Evolutionary conservation across 2,113 vertebrate species (phyloP).

Genomic region (Anas platyrhynchos): DNA sequence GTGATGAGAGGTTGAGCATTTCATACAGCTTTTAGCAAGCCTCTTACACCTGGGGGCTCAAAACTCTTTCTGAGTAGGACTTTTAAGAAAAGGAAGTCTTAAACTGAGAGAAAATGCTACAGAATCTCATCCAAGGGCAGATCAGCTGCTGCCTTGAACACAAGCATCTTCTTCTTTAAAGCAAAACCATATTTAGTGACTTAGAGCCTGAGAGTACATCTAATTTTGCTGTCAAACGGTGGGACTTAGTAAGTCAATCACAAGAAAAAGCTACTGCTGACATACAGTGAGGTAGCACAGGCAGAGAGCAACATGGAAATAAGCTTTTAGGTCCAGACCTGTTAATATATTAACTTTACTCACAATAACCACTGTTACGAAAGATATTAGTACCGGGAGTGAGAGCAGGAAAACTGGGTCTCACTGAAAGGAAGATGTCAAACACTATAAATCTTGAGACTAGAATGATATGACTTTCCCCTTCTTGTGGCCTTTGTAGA

Average conservation of each 20-base stretch:
- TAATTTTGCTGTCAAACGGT: background rate
- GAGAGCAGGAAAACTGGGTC: background rate
- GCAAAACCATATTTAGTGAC: background rate
- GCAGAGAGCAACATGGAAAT: rapidly evolving
- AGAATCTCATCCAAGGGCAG: background rate
- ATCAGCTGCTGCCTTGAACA: background rate
- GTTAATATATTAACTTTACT: background rate
- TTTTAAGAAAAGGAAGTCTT: background rate
- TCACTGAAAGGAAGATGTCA: background rate
- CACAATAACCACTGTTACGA: background rate
- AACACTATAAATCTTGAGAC: background rate
- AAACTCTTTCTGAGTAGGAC: background rate
- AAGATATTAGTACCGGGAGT: background rate
- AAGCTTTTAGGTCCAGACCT: background rate
- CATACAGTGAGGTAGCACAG: background rate
- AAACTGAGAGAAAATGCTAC: background rate
- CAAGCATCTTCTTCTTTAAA: background rate
- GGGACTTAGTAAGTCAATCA: background rate
- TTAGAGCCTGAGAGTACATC: background rate
- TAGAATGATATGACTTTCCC: background rate
- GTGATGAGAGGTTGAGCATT: rapidly evolving
- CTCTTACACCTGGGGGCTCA: background rate
- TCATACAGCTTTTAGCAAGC: background rate
- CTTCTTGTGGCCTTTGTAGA: background rate
- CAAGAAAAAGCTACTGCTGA: background rate